Evolutionary conservation across 2,797 vertebrate genomes (phyloP).

Genomic region (Myotis vivesi): DNA sequence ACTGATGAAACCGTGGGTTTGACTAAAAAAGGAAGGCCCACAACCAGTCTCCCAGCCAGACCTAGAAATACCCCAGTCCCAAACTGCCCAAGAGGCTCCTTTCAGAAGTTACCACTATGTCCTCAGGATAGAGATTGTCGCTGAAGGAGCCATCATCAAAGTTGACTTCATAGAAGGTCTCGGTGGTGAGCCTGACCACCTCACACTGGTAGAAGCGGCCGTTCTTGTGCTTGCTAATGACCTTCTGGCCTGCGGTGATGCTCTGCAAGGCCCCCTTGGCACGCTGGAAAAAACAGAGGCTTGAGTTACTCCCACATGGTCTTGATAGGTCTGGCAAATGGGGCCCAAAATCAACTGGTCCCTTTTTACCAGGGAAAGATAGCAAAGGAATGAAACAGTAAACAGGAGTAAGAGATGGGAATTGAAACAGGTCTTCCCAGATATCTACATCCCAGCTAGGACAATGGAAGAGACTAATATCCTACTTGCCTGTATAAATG

Average conservation of each 20-base stretch:
- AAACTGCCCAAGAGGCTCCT: neutral
- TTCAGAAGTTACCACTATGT: slow-evolving; percentile 91
- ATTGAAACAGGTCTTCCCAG: neutral
- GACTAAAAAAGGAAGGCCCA: neutral
- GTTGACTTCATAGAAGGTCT: slow-evolving; percentile 97
- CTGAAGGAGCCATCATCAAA: slow-evolving; percentile 99
- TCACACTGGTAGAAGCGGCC: slow-evolving; percentile 98
- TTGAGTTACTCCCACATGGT: slow-evolving; percentile 6
- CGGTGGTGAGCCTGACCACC: slow-evolving; percentile 92
- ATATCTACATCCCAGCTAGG: neutral
- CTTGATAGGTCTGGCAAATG: neutral
- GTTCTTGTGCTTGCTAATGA: slow-evolving; percentile 97
- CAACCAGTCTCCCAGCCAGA: neutral
- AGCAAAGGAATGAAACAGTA: neutral
- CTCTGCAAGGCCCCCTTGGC: slow-evolving; percentile 90
- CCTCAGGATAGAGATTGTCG: slow-evolving; percentile 97
- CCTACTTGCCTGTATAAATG: neutral
- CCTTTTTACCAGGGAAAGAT: neutral
- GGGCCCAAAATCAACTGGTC: neutral
- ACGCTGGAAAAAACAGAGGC: slow-evolving; percentile 82
- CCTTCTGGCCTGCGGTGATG: slow-evolving; percentile 91
- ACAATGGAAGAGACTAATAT: neutral
- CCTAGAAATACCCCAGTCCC: neutral
- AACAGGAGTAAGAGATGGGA: neutral
- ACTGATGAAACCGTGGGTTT: neutral